Conservation (phyloP, 2,113 vertebrate genomes). For the Lepisosteus osseus region DNA sequence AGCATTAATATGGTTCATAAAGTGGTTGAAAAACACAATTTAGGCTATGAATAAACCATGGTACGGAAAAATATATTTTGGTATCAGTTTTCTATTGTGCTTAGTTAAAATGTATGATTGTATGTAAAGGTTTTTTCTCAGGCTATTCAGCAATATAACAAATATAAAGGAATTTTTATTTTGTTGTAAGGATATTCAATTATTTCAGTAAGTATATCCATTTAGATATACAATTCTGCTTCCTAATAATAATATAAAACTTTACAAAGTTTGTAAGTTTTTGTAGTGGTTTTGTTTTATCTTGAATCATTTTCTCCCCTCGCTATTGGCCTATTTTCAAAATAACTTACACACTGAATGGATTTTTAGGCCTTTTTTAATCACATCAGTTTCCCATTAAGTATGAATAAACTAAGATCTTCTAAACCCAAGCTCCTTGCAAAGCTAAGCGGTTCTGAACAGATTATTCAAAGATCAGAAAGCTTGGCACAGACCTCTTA, state of each 20-base stretch:
- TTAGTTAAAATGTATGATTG: background rate
- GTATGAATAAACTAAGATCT: conserved; percentile 17
- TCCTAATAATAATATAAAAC: too few relatives aligned
- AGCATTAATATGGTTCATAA: background rate
- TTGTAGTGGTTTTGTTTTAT: too few relatives aligned
- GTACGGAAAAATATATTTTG: too few relatives aligned
- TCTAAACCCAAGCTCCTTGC: conserved; percentile 11
- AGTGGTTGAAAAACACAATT: background rate
- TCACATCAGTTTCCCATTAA: conserved; percentile 7
- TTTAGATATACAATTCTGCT: too few relatives aligned
- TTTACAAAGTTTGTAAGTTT: too few relatives aligned
- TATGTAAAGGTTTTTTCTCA: background rate
- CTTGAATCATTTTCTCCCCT: too few relatives aligned
- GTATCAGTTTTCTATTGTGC: too few relatives aligned
- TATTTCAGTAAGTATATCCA: too few relatives aligned
- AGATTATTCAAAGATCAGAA: conserved; percentile 18
- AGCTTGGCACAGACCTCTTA: conserved; percentile 10
- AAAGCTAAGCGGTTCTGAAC: conserved; percentile 12
- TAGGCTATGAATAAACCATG: background rate
- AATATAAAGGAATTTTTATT: background rate
- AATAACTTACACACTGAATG: background rate
- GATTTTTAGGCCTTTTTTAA: conserved; percentile 2
- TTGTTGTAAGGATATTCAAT: background rate
- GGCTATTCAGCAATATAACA: background rate
- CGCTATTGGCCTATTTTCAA: background rate